Percentiles rank a stretch among this genome's conserved stretches.
Conservation (phyloP, 1,140 invertebrate genomes). For the Neuroterus valhalla region DNA sequence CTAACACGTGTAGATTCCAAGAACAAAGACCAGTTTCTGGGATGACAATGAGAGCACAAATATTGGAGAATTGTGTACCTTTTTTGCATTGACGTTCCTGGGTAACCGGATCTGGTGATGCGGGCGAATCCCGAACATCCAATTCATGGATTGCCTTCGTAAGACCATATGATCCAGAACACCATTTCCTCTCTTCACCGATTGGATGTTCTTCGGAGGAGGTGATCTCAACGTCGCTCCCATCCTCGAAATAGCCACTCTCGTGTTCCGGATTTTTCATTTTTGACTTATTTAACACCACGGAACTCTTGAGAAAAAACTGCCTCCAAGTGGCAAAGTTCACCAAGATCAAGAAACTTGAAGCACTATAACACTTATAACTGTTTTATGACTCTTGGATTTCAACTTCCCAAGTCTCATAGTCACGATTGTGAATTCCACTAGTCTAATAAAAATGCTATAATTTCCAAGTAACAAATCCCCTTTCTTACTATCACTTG, state of each 20-base stretch:
- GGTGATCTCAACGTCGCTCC: constrained; percentile 59
- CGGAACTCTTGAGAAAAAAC: background rate
- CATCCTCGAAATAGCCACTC: constrained; percentile 63
- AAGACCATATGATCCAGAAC: constrained; percentile 48
- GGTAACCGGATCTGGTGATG: constrained; percentile 56
- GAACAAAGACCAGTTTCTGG: constrained; percentile 9
- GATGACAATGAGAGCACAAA: constrained; percentile 3
- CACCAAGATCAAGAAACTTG: constrained; percentile 17
- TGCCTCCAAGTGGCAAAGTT: background rate
- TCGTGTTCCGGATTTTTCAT: constrained; percentile 65
- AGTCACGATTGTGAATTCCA: background rate
- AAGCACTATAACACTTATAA: background rate
- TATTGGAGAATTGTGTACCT: constrained; percentile 43
- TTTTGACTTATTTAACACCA: background rate
- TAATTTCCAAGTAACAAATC: no score
- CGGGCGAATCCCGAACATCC: constrained; percentile 56
- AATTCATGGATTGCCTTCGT: constrained; percentile 56
- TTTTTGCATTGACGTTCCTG: constrained; percentile 36
- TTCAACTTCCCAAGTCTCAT: constrained; percentile 14
- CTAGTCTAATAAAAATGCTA: no score
- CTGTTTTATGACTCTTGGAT: constrained; percentile 2
- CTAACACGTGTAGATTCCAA: constrained; percentile 3
- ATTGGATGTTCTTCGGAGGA: constrained; percentile 5
- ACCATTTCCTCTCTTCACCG: constrained; percentile 31
- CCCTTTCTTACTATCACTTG: no score